Base-by-base conservation (phyloP, 2,888 invertebrate species). In the Drosophila mimetica region DNA sequence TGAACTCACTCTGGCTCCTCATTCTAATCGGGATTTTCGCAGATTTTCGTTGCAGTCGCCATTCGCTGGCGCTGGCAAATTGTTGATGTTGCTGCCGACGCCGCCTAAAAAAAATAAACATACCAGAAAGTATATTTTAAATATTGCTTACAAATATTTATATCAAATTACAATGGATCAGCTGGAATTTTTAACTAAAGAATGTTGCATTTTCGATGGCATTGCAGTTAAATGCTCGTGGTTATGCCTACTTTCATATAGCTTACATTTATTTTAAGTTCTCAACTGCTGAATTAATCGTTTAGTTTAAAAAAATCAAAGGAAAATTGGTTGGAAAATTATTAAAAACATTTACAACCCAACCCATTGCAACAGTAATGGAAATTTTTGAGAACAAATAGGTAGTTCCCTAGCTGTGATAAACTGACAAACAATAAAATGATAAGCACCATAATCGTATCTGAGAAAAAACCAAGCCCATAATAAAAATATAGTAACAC, bases 11-110 rank as follows among this genome's bases (percentile, higher is more conserved):
- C 60, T 14, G 42, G 32, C 41, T 18, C 30, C 20, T 61, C 16
- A 8, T 28, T 44, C 59, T 60, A 60, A 60, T 60, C 59, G 59
- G 34, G 13, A 13, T 30, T 60, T 16, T 44, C 8, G 16, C 18
- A 44, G 25, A 28, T 44, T 46, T 30, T 30, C 25, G 34, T 28
- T 60, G 59, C 59, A 60, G 42, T 42, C 28, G 28, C 9, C 18
- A 36, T 34, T 60, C 63, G 28, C 20, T 55, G 44, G 34, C 34
- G 28, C 42, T 42, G 42, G 32, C 5, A 42, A 32, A 32, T 60
- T 36, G 60, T 60, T 30, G 28, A 60, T 22, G 60, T 28, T 28
- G 44, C 61, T 60, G 36, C 14, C 18, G 11, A n/a, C 16, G 14
- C 4, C 22, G 7, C 1, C 14, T 11, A 4, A 20, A 30, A 18